phyloP scores from a whole-genome alignment of 2,888 invertebrate genomes.

The Agonopterix subpropinquella region DNA sequence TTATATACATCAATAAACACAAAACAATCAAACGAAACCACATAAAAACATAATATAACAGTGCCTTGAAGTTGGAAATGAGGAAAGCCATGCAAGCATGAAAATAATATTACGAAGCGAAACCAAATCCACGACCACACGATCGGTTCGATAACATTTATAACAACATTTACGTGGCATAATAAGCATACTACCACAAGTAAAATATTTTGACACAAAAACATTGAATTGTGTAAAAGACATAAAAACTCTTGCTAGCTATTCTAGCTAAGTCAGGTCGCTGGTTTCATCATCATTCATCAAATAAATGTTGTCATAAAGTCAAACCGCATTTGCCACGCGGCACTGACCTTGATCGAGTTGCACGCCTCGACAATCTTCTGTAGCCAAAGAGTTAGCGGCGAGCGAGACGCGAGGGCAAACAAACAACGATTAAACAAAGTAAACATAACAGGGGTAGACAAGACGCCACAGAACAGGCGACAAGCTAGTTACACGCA shows the following conservation, averaged over 20 bases:
- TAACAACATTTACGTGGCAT: slow-evolving; percentile 14
- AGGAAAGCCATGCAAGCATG: slow-evolving; percentile 49
- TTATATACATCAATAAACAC: too few species aligned
- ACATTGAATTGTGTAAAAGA: too few species aligned
- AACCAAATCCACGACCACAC: slow-evolving; percentile 15
- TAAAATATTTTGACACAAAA: neutral
- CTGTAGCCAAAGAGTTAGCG: slow-evolving; percentile 77
- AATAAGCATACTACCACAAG: neutral
- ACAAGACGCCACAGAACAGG: slow-evolving; percentile 9
- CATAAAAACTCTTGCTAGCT: neutral
- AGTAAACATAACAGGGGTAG: slow-evolving; percentile 13
- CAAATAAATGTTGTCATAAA: slow-evolving; percentile 23
- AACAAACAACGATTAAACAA: slow-evolving; percentile 58
- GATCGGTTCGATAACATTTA: slow-evolving; percentile 5
- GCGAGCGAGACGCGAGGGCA: slow-evolving; percentile 47
- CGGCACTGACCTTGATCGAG: slow-evolving; percentile 87
- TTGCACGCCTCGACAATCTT: slow-evolving; percentile 97
- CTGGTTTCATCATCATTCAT: neutral
- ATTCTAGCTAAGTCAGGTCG: too few species aligned
- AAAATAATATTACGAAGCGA: slow-evolving; percentile 30
- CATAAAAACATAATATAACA: slow-evolving; percentile 3
- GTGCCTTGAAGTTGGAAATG: slow-evolving; percentile 35
- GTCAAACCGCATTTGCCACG: slow-evolving; percentile 31
- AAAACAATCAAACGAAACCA: too few species aligned
- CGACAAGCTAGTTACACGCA: slow-evolving; percentile 7